These are phyloP conservation scores for Aphelinus atriplicis DNA, from an alignment of 1,140 invertebrate genomes.

Conservation along the genomic window DNA sequence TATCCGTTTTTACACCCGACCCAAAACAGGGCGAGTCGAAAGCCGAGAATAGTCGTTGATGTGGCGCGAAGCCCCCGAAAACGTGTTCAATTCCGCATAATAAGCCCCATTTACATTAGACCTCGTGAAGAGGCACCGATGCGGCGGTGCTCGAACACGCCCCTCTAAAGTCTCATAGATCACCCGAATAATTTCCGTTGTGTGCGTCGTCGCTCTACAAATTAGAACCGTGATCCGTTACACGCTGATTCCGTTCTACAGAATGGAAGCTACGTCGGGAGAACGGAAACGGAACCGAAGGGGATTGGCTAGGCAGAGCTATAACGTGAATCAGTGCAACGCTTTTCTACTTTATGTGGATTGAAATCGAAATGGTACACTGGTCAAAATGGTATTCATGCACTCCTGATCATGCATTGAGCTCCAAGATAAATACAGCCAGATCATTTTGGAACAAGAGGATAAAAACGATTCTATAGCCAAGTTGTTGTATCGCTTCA, in stretches of 20 bases:
- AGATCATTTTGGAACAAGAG: no score
- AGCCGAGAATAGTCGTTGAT: background rate
- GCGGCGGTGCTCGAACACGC: background rate
- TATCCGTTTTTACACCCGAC: no score
- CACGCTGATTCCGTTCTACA: constrained; percentile 12
- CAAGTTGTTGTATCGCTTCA: no score
- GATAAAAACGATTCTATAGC: no score
- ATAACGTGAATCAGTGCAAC: background rate
- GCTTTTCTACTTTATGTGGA: background rate
- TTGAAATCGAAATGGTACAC: background rate
- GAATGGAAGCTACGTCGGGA: constrained; percentile 5
- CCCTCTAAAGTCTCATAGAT: constrained; percentile 7
- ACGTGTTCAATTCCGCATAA: background rate
- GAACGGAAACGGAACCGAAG: constrained; percentile 9
- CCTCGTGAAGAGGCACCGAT: background rate
- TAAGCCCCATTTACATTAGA: background rate
- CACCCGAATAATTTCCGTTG: constrained; percentile 26
- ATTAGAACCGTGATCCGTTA: constrained; percentile 13
- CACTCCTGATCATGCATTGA: no score
- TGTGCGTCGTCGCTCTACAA: constrained; percentile 7
- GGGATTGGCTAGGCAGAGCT: no score
- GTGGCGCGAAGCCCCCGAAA: background rate
- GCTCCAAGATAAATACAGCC: no score
- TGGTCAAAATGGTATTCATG: background rate
- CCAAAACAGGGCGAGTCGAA: background rate